These are phyloP conservation scores for Cinclus cinclus DNA, from an alignment of 2,113 vertebrate genomes.

Conservation along the genomic window DNA sequence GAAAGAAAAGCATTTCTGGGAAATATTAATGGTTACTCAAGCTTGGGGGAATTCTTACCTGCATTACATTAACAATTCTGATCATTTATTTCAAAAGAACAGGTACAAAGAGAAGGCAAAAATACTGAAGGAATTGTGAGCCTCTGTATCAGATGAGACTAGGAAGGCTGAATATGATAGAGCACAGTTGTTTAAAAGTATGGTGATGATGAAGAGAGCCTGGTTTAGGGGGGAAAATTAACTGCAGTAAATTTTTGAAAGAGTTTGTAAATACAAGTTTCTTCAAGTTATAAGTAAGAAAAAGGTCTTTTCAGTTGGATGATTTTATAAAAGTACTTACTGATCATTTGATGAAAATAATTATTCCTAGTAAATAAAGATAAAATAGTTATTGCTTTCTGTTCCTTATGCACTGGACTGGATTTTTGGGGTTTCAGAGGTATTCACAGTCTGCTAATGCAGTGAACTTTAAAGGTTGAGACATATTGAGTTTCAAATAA, in stretches of 20 bases:
- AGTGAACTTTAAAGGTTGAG: background rate
- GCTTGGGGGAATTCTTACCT: background rate
- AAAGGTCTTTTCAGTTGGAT: background rate
- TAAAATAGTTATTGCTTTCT: background rate
- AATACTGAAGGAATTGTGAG: background rate
- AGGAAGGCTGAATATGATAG: background rate
- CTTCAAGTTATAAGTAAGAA: background rate
- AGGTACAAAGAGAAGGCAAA: background rate
- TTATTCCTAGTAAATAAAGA: background rate
- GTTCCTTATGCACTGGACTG: background rate
- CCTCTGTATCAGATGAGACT: rapidly evolving
- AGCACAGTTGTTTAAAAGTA: background rate
- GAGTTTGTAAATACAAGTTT: background rate
- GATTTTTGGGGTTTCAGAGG: background rate
- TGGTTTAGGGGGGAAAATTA: background rate
- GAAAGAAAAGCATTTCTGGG: background rate
- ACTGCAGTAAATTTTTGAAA: background rate
- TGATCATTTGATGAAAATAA: background rate
- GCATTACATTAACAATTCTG: rapidly evolving
- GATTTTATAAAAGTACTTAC: background rate
- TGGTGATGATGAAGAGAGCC: background rate
- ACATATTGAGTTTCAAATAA: background rate
- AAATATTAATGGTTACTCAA: background rate
- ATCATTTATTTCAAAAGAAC: background rate
- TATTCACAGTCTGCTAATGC: background rate